A percentile compares a stretch with the other conserved stretches of the same genome.
phyloP scores from a whole-genome alignment of 1,140 invertebrate species.

The Triops cancriformis region DNA sequence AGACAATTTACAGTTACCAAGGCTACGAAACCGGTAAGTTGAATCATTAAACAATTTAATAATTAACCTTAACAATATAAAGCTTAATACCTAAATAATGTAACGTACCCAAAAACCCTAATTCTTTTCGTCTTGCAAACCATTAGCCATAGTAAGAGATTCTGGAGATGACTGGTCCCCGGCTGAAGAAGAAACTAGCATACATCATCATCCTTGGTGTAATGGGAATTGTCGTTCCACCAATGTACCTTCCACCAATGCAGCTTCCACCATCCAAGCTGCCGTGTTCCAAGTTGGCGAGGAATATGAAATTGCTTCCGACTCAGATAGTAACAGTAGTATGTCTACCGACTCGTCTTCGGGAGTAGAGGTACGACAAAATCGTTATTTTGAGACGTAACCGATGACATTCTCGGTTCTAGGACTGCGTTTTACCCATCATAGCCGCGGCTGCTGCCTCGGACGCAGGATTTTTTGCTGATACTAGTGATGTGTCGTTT shows the following conservation, averaged over 20 bases:
- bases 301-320: constrained; percentile 19
- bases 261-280: neutral
- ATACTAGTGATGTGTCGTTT: constrained; percentile 1
- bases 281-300: constrained; percentile 3
- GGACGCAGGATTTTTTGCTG: neutral
- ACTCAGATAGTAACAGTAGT: constrained; percentile 4
- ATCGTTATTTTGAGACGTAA: neutral
- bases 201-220: neutral
- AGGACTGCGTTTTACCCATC: neutral
- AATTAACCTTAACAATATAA: too few species aligned
- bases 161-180: constrained; percentile 18
- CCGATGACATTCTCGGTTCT: neutral
- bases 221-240: neutral
- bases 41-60: too few species aligned
- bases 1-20: constrained; percentile 1
- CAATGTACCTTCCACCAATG: neutral
- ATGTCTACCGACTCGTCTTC: constrained; percentile 15
- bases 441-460: neutral
- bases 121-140: neutral
- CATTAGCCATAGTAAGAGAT: constrained; percentile 18
- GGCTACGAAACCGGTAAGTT: constrained; percentile 23
- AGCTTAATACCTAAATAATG: too few species aligned
- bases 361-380: constrained; percentile 4
- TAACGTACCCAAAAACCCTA: neutral
- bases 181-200: neutral